These are phyloP conservation scores for Ceyx margarethae DNA, from an alignment of 2,113 vertebrate species.

Conservation along the genomic window DNA sequence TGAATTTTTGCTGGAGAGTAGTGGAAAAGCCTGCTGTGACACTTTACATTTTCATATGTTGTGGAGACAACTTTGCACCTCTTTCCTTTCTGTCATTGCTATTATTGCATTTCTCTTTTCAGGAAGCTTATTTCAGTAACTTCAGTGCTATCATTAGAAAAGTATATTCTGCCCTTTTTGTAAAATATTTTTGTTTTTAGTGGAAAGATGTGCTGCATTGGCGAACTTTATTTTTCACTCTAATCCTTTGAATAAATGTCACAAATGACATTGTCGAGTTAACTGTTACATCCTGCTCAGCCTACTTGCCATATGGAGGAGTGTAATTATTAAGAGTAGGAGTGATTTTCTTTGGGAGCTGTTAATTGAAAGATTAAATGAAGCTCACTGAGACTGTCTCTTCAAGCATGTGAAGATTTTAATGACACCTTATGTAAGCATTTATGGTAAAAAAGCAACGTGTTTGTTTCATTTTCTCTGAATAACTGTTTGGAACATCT, in stretches of 20 bases:
- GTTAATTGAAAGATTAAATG: slow-evolving; percentile 56
- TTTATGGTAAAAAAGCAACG: background rate
- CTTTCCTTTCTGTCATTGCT: background rate
- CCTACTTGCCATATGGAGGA: slow-evolving; percentile 63
- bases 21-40: background rate
- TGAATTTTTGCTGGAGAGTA: background rate
- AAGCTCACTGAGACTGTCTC: slow-evolving; percentile 7
- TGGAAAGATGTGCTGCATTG: background rate
- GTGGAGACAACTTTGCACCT: background rate
- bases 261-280: slow-evolving; percentile 48
- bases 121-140: background rate
- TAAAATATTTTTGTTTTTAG: background rate
- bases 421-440: slow-evolving; percentile 27
- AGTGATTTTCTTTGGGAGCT: slow-evolving; percentile 56
- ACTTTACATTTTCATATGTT: background rate
- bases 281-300: slow-evolving; percentile 42
- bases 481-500: background rate
- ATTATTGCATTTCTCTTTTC: background rate
- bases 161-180: background rate
- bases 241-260: slow-evolving; percentile 13
- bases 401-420: slow-evolving; percentile 15
- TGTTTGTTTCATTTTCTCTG: slow-evolving; percentile 7
- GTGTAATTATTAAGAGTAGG: slow-evolving; percentile 64
- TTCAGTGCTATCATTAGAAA: slow-evolving; percentile 11
- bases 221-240: slow-evolving; percentile 3